Conservation (phyloP, 2,888 invertebrate species). For the Plebejus anna region DNA sequence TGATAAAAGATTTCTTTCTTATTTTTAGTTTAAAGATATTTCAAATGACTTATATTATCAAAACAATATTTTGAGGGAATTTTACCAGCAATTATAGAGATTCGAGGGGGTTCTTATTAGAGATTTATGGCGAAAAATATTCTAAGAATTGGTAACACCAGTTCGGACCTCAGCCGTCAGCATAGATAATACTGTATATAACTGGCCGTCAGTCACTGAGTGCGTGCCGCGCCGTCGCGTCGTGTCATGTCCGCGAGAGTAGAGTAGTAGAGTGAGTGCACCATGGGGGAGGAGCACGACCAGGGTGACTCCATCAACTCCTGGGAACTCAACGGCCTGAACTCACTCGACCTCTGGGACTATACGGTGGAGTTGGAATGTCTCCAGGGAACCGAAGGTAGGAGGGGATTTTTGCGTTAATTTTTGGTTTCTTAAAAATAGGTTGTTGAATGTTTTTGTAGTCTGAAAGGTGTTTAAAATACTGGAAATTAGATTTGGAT, state of each 20-base stretch:
- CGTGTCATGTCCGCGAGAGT: not conserved
- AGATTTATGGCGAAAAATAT: not conserved
- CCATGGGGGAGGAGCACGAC: constrained; percentile 71
- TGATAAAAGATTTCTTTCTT: too few species aligned
- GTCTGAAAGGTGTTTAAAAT: too few species aligned
- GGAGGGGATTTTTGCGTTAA: constrained; percentile 48
- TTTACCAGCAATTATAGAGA: too few species aligned
- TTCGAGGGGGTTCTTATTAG: too few species aligned
- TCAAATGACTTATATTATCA: too few species aligned
- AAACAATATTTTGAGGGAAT: too few species aligned
- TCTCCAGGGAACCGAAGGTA: constrained; percentile 87
- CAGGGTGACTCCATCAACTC: constrained; percentile 70
- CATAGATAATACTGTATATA: too few species aligned
- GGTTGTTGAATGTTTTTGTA: too few species aligned
- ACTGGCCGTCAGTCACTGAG: not conserved
- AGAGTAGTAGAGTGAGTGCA: constrained; percentile 47
- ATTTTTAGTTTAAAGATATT: too few species aligned
- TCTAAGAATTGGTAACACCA: not conserved
- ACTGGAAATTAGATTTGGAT: too few species aligned
- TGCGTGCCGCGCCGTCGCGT: not conserved
- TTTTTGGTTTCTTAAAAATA: not conserved
- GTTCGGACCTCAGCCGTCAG: not conserved
- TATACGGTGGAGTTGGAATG: constrained; percentile 91
- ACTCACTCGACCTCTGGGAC: constrained; percentile 91
- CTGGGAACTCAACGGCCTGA: constrained; percentile 80